Conservation (phyloP, 2,888 invertebrate species). For the Galerucella calmariensis region DNA sequence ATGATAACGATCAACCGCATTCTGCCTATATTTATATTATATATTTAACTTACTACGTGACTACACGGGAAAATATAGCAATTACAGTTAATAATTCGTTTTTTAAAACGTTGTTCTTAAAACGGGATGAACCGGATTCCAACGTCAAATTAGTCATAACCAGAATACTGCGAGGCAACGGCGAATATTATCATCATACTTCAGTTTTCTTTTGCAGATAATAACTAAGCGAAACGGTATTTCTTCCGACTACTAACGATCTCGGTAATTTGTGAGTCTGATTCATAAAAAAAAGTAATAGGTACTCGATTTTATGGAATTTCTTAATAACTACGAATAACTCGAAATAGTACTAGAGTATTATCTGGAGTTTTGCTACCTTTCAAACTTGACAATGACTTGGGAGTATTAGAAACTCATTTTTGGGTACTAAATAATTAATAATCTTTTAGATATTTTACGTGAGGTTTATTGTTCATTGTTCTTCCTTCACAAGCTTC, state of each 20-base stretch:
- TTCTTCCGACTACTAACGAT: slow-evolving; percentile 18
- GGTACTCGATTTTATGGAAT: no score
- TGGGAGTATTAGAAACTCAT: no score
- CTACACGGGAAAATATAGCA: slow-evolving; percentile 38
- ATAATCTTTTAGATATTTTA: no score
- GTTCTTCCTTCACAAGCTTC: no score
- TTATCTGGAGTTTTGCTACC: no score
- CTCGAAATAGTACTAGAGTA: no score
- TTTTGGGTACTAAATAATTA: no score
- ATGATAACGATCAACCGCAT: slow-evolving; percentile 20
- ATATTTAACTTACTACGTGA: slow-evolving; percentile 18
- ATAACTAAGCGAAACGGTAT: slow-evolving; percentile 15
- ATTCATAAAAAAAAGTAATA: no score
- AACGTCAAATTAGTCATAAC: slow-evolving; percentile 26
- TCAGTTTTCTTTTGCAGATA: slow-evolving; percentile 6
- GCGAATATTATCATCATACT: neutral
- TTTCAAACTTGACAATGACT: no score
- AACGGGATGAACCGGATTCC: slow-evolving; percentile 44
- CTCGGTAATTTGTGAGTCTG: slow-evolving; percentile 16
- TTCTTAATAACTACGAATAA: no score
- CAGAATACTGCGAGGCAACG: neutral
- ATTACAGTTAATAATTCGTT: slow-evolving; percentile 42
- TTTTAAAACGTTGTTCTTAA: slow-evolving; percentile 32
- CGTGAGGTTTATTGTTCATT: no score
- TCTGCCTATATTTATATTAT: neutral